These are phyloP conservation scores for Petrocephalus sullivani DNA, from an alignment of 2,797 vertebrate species.

Conservation along the genomic window DNA sequence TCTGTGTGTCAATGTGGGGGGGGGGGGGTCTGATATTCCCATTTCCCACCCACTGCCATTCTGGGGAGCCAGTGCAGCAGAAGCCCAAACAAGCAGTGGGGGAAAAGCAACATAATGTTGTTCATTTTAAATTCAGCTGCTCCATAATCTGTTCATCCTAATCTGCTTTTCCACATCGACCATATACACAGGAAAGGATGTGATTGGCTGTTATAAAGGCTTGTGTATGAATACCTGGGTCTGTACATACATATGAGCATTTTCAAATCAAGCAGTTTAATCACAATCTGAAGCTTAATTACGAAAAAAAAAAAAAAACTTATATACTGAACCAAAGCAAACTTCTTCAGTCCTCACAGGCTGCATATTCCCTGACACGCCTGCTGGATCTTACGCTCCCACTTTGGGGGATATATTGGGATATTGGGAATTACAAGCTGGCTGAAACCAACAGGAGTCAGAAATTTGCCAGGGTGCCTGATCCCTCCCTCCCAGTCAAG, in stretches of 20 bases:
- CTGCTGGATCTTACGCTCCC: constrained; percentile 29
- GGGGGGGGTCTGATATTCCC: constrained; percentile 34
- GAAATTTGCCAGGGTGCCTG: constrained; percentile 37
- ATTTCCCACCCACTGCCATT: not conserved
- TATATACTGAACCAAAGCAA: not conserved
- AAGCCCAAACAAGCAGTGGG: not conserved
- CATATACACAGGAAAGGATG: not conserved
- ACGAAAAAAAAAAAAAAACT: not conserved
- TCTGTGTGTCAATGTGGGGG: constrained; percentile 51
- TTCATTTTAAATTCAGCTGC: not conserved
- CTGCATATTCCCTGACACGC: constrained; percentile 13
- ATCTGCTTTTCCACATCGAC: not conserved
- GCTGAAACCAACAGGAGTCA: constrained; percentile 19
- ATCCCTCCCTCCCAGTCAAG: constrained; percentile 42
- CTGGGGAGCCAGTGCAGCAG: constrained; percentile 4
- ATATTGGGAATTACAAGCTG: constrained; percentile 36
- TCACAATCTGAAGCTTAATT: not conserved
- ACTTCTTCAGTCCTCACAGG: not conserved
- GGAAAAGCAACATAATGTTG: not conserved
- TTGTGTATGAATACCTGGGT: not conserved
- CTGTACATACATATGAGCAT: not conserved
- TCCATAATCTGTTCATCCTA: not conserved
- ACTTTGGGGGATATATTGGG: constrained; percentile 30
- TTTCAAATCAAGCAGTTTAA: not conserved
- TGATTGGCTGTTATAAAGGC: not conserved